A percentile compares a stretch with the other conserved stretches of the same genome.
These are phyloP conservation scores for Anoura caudifer DNA, from an alignment of 2,113 vertebrate species.

Conservation along the genomic window DNA sequence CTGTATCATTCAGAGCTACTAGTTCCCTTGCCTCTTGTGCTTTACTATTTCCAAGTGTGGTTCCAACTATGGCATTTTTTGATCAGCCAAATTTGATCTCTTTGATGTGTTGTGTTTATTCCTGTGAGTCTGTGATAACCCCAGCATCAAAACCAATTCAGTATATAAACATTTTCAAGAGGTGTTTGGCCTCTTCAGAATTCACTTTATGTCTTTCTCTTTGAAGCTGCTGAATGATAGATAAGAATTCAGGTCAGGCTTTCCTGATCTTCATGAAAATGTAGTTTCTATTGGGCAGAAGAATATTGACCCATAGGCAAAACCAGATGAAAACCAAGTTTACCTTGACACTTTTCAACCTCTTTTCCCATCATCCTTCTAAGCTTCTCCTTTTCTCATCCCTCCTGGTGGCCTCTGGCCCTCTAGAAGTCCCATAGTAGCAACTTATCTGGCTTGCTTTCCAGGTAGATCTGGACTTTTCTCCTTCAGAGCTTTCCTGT, in stretches of 20 bases:
- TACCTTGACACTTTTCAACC: background rate
- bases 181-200: slow-evolving; percentile 20
- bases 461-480: background rate
- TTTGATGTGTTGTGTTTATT: background rate
- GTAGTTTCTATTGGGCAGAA: background rate
- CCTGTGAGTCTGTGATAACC: slow-evolving; percentile 26
- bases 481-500: background rate
- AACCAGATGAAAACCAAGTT: background rate
- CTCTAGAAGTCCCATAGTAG: background rate
- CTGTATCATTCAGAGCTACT: background rate
- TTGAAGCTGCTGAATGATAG: slow-evolving; percentile 22
- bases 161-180: slow-evolving; percentile 41
- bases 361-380: background rate
- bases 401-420: background rate
- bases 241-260: background rate
- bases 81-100: background rate
- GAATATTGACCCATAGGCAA: slow-evolving; percentile 13
- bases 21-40: background rate
- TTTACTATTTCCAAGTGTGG: slow-evolving; percentile 7
- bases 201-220: slow-evolving; percentile 18
- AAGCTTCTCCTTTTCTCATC: background rate
- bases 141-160: slow-evolving; percentile 32
- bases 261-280: background rate
- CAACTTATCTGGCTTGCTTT: background rate
- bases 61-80: background rate